Evolutionary conservation across 2,888 invertebrate species (phyloP).

Genomic region (Glaucopsyche alexis): DNA sequence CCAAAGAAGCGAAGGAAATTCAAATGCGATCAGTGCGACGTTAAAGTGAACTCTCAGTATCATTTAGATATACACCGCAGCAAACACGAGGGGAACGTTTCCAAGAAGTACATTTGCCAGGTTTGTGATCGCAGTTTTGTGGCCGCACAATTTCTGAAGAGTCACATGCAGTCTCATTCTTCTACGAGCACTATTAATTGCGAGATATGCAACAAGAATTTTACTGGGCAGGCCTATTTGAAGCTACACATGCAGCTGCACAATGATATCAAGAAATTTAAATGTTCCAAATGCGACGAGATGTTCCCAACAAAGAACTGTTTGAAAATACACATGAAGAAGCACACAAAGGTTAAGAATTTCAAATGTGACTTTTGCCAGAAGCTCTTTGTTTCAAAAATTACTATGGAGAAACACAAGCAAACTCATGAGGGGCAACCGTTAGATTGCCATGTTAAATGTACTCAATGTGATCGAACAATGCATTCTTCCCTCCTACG

Average conservation of each 20-base stretch:
- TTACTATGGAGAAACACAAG: conserved; percentile 73
- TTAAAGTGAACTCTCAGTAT: conserved; percentile 74
- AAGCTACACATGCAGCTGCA: conserved; percentile 75
- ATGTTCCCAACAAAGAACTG: conserved; percentile 75
- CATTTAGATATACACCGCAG: conserved; percentile 72
- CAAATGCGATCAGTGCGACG: conserved; percentile 72
- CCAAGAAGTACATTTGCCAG: conserved; percentile 69
- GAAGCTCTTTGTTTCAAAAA: conserved; percentile 71
- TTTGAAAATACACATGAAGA: conserved; percentile 73
- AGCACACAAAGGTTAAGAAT: conserved; percentile 74
- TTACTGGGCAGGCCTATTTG: conserved; percentile 72
- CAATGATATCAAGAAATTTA: conserved; percentile 73
- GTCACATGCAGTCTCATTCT: conserved; percentile 74
- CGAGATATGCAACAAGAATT: conserved; percentile 69
- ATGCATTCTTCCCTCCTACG: conserved; percentile 67
- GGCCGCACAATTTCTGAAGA: conserved; percentile 72
- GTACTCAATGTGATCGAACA: conserved; percentile 68
- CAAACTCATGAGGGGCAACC: conserved; percentile 71
- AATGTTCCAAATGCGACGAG: conserved; percentile 72
- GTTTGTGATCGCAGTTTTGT: conserved; percentile 73
- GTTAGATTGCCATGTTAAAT: conserved; percentile 71
- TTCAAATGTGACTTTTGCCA: conserved; percentile 72
- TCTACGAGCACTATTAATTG: conserved; percentile 69
- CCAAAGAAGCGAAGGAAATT: conserved; percentile 70
- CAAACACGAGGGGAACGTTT: conserved; percentile 67